phyloP scores from a whole-genome alignment of 2,888 invertebrate genomes.

The Tenthredo distinguenda region DNA sequence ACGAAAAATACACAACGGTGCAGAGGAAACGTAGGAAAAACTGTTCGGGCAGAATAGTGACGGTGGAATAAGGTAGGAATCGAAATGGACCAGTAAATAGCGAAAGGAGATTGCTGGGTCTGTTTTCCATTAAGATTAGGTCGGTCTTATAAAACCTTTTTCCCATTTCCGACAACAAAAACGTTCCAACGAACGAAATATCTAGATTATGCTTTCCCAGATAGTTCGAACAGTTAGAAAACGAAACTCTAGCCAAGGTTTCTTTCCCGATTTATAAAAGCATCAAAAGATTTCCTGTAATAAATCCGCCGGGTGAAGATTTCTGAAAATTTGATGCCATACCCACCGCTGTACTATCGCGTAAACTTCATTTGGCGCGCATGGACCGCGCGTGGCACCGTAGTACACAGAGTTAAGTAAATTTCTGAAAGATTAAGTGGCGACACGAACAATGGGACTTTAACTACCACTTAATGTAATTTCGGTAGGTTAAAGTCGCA shows the following conservation, averaged over 20 bases:
- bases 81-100: slow-evolving; percentile 50
- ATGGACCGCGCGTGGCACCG: neutral
- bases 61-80: slow-evolving; percentile 46
- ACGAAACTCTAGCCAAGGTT: neutral
- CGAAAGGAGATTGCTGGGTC: slow-evolving; percentile 48
- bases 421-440: slow-evolving; percentile 44
- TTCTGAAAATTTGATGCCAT: neutral
- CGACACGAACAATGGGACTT: slow-evolving; percentile 36
- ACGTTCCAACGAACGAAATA: slow-evolving; percentile 13
- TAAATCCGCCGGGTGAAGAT: neutral
- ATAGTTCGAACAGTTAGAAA: slow-evolving; percentile 13
- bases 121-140: slow-evolving; percentile 50
- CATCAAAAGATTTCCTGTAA: neutral
- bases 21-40: slow-evolving; percentile 35
- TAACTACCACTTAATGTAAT: slow-evolving; percentile 44
- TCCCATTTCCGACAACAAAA: slow-evolving; percentile 34
- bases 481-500: slow-evolving; percentile 26
- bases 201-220: neutral
- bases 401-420: slow-evolving; percentile 21
- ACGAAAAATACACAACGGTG: slow-evolving; percentile 37
- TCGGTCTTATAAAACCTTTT: slow-evolving; percentile 46
- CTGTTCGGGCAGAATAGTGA: slow-evolving; percentile 46
- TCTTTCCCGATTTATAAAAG: neutral
- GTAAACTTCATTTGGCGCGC: neutral
- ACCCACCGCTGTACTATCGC: neutral